These are phyloP conservation scores for Coccyzus lansbergi DNA, from an alignment of 2,797 vertebrate species.

Conservation along the genomic window DNA sequence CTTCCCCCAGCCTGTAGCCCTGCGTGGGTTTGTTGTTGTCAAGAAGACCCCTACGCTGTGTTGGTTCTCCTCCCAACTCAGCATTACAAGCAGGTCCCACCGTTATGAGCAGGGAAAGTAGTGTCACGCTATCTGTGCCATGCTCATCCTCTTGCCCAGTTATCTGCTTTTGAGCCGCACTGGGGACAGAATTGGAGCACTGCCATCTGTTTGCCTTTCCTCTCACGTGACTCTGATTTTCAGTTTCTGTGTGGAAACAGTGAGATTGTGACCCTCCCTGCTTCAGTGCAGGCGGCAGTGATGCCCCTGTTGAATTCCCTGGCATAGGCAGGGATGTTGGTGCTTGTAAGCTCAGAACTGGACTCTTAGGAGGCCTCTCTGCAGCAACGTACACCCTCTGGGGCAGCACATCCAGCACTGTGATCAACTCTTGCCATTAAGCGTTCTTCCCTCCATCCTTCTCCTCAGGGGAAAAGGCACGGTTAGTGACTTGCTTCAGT, in stretches of 20 bases:
- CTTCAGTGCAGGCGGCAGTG: rapidly evolving
- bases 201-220: rapidly evolving
- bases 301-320: no score
- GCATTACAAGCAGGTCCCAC: rapidly evolving
- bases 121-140: rapidly evolving
- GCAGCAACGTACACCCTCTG: not conserved
- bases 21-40: no score
- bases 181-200: rapidly evolving
- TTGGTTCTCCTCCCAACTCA: rapidly evolving
- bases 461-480: not conserved
- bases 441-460: not conserved
- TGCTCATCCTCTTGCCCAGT: rapidly evolving
- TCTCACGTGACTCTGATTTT: rapidly evolving
- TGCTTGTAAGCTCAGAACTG: rapidly evolving
- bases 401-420: not conserved
- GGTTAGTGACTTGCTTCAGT: rapidly evolving
- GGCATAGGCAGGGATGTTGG: rapidly evolving
- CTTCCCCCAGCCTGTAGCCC: no score
- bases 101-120: rapidly evolving
- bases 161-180: rapidly evolving
- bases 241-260: rapidly evolving
- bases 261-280: rapidly evolving
- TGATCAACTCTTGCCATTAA: not conserved
- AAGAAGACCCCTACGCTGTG: no score
- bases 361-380: rapidly evolving